Evolutionary conservation across 2,888 invertebrate genomes (phyloP), one percentile per base, ranked within the genome.

Genomic region (Eupithecia inturbata): DNA sequence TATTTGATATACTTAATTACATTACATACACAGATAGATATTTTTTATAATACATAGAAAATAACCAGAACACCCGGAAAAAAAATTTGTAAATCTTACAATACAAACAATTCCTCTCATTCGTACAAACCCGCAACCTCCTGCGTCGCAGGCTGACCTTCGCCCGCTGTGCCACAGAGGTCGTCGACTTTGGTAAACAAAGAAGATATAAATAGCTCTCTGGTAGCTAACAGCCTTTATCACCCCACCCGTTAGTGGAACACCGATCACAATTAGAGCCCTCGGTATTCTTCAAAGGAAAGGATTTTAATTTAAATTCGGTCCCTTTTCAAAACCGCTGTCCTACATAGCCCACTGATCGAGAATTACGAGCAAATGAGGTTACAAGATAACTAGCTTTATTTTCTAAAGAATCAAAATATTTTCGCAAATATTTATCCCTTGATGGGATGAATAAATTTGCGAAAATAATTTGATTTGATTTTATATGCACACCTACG

Each of bases 271-370:
- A 91, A 92, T 92, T 91, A 91, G 89, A 91, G 85, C 89, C 87
- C 83, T 81, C 81, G 79, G 83, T 79, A 82, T 91, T 89, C 91
- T 91, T 90, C 88, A 90, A 84, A 88, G 88, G 90, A 90, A 88
- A 82, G 81, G 86, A 81, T 89, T 92, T 92, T 91, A 92, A 92
- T 92, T 92, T 91, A 86, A 92, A 90, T 86, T 89, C 87, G 84
- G 83, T 73, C 87, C 88, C 87, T 87, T 26, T 81, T 81, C 78
- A 80, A 67, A 41, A 63, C 78, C 80, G 75, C 72, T 70, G 77
- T 77, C 77, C 79, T 80, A 82, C 83, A 81, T 82, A 81, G 70
- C 49, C 68, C 69, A 57, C 60, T 57, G 49, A 71, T 39, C 67
- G 41, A 68, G 26, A 72, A 77, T 72, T 67, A 68, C 67, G 68